A percentile compares a stretch with the other conserved stretches of the same genome.
Evolutionary conservation across 1,140 invertebrate species (phyloP).

Genomic region (Drosophila elegans): DNA sequence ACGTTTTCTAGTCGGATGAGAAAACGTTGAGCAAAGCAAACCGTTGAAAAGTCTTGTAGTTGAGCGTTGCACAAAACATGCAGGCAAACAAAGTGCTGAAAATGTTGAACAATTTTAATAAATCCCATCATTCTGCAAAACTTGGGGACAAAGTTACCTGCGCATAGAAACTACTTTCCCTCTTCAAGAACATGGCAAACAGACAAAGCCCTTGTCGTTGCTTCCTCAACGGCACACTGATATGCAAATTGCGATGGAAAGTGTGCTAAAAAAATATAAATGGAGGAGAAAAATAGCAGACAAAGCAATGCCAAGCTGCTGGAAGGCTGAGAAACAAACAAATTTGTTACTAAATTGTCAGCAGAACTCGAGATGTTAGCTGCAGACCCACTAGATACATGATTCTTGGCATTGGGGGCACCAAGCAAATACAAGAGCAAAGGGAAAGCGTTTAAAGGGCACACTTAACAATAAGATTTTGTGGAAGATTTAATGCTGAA

Average conservation of each 20-base stretch:
- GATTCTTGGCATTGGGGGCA: constrained; percentile 19
- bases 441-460: constrained; percentile 12
- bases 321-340: constrained; percentile 51
- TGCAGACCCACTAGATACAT: constrained; percentile 25
- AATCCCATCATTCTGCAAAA: constrained; percentile 43
- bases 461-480: not conserved
- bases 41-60: constrained; percentile 13
- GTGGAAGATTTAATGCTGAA: not conserved
- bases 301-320: constrained; percentile 21
- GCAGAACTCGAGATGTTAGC: constrained; percentile 40
- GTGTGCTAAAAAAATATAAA: constrained; percentile 13
- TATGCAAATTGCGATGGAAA: constrained; percentile 72
- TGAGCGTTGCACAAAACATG: constrained; percentile 19
- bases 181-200: constrained; percentile 36
- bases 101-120: constrained; percentile 53
- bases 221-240: constrained; percentile 59
- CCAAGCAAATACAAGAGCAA: constrained; percentile 3
- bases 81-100: constrained; percentile 24
- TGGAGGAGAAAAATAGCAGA: constrained; percentile 5
- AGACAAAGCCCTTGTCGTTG: constrained; percentile 48
- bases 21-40: not conserved
- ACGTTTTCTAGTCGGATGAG: constrained; percentile 2
- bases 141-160: constrained; percentile 36
- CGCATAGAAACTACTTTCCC: constrained; percentile 35
- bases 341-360: constrained; percentile 74